These are phyloP conservation scores for Fragum sueziense DNA, from an alignment of 2,888 invertebrate genomes.

Conservation along the genomic window DNA sequence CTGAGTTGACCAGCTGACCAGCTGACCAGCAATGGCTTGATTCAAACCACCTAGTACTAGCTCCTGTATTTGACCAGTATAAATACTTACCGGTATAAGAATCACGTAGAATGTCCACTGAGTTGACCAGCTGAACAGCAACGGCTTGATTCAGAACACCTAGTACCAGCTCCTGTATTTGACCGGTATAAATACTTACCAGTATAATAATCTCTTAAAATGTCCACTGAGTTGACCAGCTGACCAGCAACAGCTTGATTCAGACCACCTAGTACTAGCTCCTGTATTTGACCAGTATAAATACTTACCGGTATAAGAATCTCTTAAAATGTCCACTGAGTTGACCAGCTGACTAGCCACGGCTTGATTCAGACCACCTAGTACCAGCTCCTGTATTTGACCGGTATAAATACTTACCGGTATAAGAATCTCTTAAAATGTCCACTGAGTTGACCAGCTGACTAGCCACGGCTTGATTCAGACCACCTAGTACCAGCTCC, in stretches of 20 bases:
- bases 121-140: too few relatives aligned
- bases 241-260: too few relatives aligned
- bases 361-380: conserved; percentile 89
- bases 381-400: conserved; percentile 87
- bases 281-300: too few relatives aligned
- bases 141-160: too few relatives aligned
- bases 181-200: too few relatives aligned
- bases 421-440: conserved; percentile 91
- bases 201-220: too few relatives aligned
- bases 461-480: conserved; percentile 90
- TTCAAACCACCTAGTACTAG: conserved; percentile 89
- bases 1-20: conserved; percentile 89
- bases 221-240: too few relatives aligned
- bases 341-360: conserved; percentile 90
- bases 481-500: conserved; percentile 88
- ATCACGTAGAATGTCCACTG: too few relatives aligned
- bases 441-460: conserved; percentile 91
- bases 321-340: conserved; percentile 91
- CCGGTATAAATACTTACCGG: conserved; percentile 85
- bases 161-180: too few relatives aligned
- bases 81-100: too few relatives aligned
- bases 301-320: conserved; percentile 87
- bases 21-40: conserved; percentile 91
- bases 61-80: conserved; percentile 87
- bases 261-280: too few relatives aligned